phyloP scores from a whole-genome alignment of 2,113 vertebrate genomes.

The Acanthochromis polyacanthus region DNA sequence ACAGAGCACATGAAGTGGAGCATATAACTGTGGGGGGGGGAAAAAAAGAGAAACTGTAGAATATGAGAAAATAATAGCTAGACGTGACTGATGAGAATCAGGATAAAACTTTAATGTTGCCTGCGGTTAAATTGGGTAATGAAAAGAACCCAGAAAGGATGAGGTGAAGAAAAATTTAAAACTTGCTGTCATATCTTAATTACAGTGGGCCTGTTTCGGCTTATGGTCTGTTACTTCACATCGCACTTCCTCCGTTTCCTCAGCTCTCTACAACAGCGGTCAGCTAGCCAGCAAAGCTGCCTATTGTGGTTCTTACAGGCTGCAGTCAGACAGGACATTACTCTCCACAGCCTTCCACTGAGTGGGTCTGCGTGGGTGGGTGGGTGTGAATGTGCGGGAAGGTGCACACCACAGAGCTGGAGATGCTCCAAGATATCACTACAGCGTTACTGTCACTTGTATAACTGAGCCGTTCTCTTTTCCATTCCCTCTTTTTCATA shows the following conservation, averaged over 20 bases:
- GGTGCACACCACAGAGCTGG: conserved; percentile 59
- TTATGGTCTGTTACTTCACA: conserved; percentile 20
- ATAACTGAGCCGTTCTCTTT: conserved; percentile 40
- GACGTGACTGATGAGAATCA: conserved; percentile 45
- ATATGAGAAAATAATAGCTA: conserved; percentile 16
- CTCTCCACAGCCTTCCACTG: conserved; percentile 58
- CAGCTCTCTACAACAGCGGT: conserved; percentile 43
- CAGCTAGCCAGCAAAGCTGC: conserved; percentile 56
- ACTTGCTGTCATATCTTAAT: conserved; percentile 24
- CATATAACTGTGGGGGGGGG: background rate
- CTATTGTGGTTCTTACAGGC: conserved; percentile 59
- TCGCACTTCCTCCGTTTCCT: conserved; percentile 24
- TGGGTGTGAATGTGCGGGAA: conserved; percentile 61
- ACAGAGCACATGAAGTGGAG: background rate
- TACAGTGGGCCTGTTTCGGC: conserved; percentile 13
- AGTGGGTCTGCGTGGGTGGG: conserved; percentile 65
- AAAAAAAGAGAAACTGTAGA: background rate
- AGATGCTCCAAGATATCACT: conserved; percentile 58
- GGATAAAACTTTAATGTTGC: conserved; percentile 60
- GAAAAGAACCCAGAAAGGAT: conserved; percentile 25
- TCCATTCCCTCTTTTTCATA: conserved; percentile 16
- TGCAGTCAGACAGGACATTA: conserved; percentile 68
- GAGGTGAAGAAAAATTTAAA: conserved; percentile 36
- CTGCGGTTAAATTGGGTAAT: conserved; percentile 39
- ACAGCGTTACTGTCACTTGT: conserved; percentile 53